phyloP scores from a whole-genome alignment of 2,888 invertebrate species.

The Watsonalla cultraria region DNA sequence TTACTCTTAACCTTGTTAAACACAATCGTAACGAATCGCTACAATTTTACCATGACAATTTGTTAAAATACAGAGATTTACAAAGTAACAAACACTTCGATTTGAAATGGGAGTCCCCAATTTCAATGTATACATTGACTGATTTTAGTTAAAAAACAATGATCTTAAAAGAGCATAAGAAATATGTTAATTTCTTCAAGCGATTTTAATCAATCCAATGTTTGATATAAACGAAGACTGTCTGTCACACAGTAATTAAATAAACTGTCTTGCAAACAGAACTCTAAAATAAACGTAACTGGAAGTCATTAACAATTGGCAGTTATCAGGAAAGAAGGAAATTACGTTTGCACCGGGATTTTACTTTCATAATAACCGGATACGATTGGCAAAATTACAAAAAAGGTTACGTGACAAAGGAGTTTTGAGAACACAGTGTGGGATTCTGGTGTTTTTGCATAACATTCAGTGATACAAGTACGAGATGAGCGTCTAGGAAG shows the following conservation, averaged over 20 bases:
- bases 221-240: too few species aligned
- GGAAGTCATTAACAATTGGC: not conserved
- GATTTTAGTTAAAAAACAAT: too few species aligned
- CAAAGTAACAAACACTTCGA: slow-evolving; percentile 1
- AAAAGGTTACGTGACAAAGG: slow-evolving; percentile 7
- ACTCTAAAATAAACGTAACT: not conserved
- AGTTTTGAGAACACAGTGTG: slow-evolving; percentile 17
- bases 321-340: not conserved
- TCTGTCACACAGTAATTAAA: too few species aligned
- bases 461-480: slow-evolving; percentile 32
- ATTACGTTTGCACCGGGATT: slow-evolving; percentile 10
- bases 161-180: too few species aligned
- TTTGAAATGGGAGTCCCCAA: slow-evolving; percentile 1
- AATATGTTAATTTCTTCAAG: too few species aligned
- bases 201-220: too few species aligned
- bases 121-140: too few species aligned
- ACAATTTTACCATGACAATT: slow-evolving; percentile 28
- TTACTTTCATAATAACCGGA: slow-evolving; percentile 21
- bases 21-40: slow-evolving; percentile 30
- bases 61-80: slow-evolving; percentile 14
- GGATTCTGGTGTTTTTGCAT: slow-evolving; percentile 28
- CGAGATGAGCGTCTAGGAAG: slow-evolving; percentile 45
- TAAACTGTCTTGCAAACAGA: too few species aligned
- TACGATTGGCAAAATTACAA: slow-evolving; percentile 14
- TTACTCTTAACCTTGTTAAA: slow-evolving; percentile 37